Conservation (phyloP, 1,140 invertebrate genomes). For the Conus betulinus region DNA sequence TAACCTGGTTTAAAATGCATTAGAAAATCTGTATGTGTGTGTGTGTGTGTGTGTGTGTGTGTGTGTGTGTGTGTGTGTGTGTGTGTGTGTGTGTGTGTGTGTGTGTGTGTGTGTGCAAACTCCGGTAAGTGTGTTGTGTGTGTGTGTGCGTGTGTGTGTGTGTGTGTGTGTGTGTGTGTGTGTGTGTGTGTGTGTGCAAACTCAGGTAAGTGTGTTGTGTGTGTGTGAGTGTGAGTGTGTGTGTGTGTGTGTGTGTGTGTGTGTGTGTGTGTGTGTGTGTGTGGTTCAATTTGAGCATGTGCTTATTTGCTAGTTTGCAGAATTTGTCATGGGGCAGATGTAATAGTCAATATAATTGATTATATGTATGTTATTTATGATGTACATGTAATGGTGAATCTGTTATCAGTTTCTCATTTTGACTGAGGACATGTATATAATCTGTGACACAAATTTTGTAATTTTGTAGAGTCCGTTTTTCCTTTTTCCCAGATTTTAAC, state of each 20-base stretch:
- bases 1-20: too few species aligned
- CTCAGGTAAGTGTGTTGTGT: background rate
- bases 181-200: background rate
- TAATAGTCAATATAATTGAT: background rate
- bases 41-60: constrained; percentile 6
- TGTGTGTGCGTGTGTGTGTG: constrained; percentile 5
- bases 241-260: background rate
- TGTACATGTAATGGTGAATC: background rate
- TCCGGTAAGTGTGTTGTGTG: background rate
- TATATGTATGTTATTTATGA: background rate
- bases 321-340: too few species aligned
- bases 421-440: too few species aligned
- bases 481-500: too few species aligned
- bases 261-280: background rate
- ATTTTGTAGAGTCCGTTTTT: too few species aligned
- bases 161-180: constrained; percentile 6
- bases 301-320: background rate
- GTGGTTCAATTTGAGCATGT: background rate
- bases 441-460: too few species aligned
- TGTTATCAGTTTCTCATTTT: background rate
- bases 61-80: background rate
- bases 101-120: background rate
- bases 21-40: too few species aligned
- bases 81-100: background rate
- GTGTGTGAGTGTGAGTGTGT: constrained; percentile 5